Percentiles rank a stretch among this genome's conserved stretches.
Evolutionary conservation across 2,888 invertebrate species (phyloP).

Genomic region (Chelonus formosanus): DNA sequence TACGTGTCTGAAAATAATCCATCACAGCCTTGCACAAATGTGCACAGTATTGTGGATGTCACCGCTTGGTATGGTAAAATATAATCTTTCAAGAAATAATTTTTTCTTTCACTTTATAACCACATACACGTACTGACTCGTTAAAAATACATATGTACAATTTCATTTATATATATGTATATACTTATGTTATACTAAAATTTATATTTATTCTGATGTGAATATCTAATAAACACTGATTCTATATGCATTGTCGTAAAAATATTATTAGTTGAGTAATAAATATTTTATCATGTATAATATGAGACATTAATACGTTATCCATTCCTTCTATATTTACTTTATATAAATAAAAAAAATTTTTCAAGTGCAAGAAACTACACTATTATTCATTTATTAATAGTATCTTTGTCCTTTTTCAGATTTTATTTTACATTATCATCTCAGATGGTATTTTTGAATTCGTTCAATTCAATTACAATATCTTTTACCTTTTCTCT

Average conservation of each 20-base stretch:
- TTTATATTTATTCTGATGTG: conserved; percentile 28
- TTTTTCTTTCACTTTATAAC: conserved; percentile 39
- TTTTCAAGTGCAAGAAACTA: conserved; percentile 1
- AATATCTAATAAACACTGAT: conserved; percentile 27
- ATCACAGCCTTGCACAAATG: conserved; percentile 10
- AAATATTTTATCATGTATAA: conserved; percentile 57
- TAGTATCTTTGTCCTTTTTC: background rate
- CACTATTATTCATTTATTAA: background rate
- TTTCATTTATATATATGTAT: conserved; percentile 47
- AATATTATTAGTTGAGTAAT: conserved; percentile 61
- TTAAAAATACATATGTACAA: conserved; percentile 47
- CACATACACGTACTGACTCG: background rate
- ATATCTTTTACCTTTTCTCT: background rate
- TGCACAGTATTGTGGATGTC: conserved; percentile 3
- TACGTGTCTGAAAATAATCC: conserved; percentile 12
- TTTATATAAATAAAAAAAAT: conserved; percentile 20
- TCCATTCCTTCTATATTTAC: background rate
- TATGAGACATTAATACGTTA: conserved; percentile 42
- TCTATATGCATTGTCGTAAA: conserved; percentile 56
- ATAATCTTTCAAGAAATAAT: conserved; percentile 9
- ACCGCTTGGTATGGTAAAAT: conserved; percentile 9
- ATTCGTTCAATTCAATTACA: conserved; percentile 7
- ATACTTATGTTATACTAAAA: background rate
- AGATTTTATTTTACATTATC: background rate
- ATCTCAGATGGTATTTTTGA: conserved; percentile 1